Conservation (phyloP, 2,888 invertebrate species). For the Troides oblongomaculatus region DNA sequence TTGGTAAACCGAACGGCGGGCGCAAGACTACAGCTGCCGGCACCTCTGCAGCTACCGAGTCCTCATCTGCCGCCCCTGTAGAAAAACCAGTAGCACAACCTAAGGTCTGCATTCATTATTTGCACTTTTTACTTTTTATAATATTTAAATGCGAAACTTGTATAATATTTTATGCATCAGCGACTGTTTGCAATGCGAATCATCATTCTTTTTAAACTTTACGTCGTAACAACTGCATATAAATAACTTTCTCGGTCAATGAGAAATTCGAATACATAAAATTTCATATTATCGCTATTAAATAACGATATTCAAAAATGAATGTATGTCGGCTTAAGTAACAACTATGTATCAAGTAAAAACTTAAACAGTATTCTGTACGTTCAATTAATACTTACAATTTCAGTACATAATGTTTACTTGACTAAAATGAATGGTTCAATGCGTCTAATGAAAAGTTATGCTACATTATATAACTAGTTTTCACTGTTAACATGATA, state of each 20-base stretch:
- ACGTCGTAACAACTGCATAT: constrained; percentile 31
- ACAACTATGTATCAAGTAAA: not conserved
- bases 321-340: not conserved
- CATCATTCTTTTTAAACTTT: constrained; percentile 34
- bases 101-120: constrained; percentile 54
- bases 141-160: constrained; percentile 23
- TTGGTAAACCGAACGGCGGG: constrained; percentile 63
- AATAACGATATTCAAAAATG: not conserved
- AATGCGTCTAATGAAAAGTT: not conserved
- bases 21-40: constrained; percentile 64
- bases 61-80: constrained; percentile 43
- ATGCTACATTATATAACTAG: not conserved
- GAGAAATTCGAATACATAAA: constrained; percentile 16
- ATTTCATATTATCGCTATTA: constrained; percentile 8
- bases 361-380: not conserved
- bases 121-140: constrained; percentile 16
- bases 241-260: constrained; percentile 24
- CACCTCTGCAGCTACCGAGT: constrained; percentile 50
- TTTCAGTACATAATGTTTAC: not conserved
- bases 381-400: not conserved
- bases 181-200: constrained; percentile 51
- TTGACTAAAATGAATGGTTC: not conserved
- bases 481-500: not conserved
- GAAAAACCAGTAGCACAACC: constrained; percentile 60
- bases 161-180: constrained; percentile 33